Base-by-base conservation (phyloP, 1,140 invertebrate species). In the Nilaparvata lugens region DNA sequence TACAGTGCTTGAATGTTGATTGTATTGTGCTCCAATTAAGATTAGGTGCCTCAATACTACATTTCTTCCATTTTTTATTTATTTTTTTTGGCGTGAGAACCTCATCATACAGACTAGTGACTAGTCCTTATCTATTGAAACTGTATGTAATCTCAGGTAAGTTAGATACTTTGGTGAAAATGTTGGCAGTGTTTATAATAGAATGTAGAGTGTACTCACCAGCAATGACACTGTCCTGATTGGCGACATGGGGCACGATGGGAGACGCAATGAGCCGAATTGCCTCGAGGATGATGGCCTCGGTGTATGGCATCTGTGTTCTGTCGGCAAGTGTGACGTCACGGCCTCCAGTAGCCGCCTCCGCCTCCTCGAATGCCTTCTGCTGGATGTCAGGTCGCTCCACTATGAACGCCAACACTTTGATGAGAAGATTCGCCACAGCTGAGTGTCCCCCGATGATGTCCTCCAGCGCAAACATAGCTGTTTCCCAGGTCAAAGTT, bases 231-330 rank as follows among this genome's bases (percentile, higher is more conserved):
- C 85, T 84, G 62, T 90, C 83, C 63, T 85, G 81, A 19, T 83
- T 91, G 0, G 91, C 88, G 0, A 93, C 88, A 69, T 95, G 92
- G 2, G 93, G 93, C 0, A 95, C 91, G 58, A 95, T 93, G 0
- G 91, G 91, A 0, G 91, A 94, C 0, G 89, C 86, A 0, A 89
- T 84, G 58, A 86, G 77, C 54, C 93, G 74, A 1, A 94, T 75
- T 0, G 85, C 81, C 75, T 95, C 93, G 62, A 86, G 76, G 14
- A 94, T 80, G 0, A 87, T 85, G 0, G 90, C 88, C 75, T 93
- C 88, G 0, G 87, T 89, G 72, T 91, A 94, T 0, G 89, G 88
- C 78, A 95, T 80, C 1, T 67, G 69, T 2, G 76, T 72, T 68
- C 83, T 80, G 64, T 94, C 83, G 35, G 82, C 75, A 0, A 93